Conservation (phyloP, 2,888 invertebrate species). For the Tenthredo scrophulariae region DNA sequence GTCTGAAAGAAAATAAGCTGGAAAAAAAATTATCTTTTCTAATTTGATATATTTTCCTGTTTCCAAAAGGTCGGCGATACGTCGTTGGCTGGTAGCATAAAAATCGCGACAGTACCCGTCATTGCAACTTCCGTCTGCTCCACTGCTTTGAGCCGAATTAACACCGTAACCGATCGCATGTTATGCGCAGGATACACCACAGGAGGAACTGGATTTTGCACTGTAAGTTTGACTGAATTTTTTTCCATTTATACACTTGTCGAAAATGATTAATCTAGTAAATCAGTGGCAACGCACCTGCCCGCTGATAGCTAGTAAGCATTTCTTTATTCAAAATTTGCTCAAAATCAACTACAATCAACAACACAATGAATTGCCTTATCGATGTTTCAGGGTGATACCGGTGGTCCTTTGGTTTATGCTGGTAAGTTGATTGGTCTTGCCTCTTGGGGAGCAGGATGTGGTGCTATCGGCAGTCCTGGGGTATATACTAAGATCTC, state of each 20-base stretch:
- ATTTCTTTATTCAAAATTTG: neutral
- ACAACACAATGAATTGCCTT: neutral
- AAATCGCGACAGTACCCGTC: slow-evolving; percentile 63
- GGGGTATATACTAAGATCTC: slow-evolving; percentile 37
- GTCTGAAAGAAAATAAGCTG: too few relatives aligned
- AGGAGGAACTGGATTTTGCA: slow-evolving; percentile 38
- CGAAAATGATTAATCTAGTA: neutral
- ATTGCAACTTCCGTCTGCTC: slow-evolving; percentile 75
- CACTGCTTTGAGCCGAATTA: slow-evolving; percentile 76
- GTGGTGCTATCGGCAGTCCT: slow-evolving; percentile 37
- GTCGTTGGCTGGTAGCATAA: slow-evolving; percentile 2
- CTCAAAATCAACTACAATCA: neutral
- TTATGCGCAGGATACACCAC: slow-evolving; percentile 75
- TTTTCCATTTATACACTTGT: neutral
- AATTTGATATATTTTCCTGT: neutral
- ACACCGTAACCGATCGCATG: slow-evolving; percentile 77
- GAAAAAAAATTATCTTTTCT: too few relatives aligned
- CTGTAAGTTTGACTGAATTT: slow-evolving; percentile 4
- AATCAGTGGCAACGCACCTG: neutral
- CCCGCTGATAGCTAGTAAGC: neutral
- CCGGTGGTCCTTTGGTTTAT: slow-evolving; percentile 47
- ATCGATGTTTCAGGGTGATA: slow-evolving; percentile 40
- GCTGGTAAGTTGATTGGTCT: slow-evolving; percentile 41
- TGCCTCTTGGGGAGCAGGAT: slow-evolving; percentile 47
- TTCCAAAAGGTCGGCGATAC: slow-evolving; percentile 27